Conservation (phyloP, 2,888 invertebrate species). For the Tetheella fluctuosa region DNA sequence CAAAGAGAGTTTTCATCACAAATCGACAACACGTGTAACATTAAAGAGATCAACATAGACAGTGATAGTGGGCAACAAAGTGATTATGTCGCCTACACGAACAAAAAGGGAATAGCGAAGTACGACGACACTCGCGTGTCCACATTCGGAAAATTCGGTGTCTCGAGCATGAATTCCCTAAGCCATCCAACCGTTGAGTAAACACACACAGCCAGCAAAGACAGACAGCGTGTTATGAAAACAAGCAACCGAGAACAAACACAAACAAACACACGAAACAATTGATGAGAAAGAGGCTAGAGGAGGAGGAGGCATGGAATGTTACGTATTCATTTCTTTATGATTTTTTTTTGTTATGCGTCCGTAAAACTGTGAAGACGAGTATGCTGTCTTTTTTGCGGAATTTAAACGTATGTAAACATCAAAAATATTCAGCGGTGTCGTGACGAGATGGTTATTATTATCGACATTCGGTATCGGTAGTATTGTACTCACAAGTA, state of each 20-base stretch:
- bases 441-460: slow-evolving; percentile 29
- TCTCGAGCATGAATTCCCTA: slow-evolving; percentile 53
- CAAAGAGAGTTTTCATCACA: neutral
- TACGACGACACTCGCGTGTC: neutral
- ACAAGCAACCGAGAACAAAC: slow-evolving; percentile 79
- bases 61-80: slow-evolving; percentile 5
- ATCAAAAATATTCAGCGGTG: slow-evolving; percentile 38
- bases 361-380: slow-evolving; percentile 55
- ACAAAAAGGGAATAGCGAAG: slow-evolving; percentile 23
- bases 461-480: too few relatives aligned
- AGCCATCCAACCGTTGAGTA: slow-evolving; percentile 68
- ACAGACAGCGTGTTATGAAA: slow-evolving; percentile 81
- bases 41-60: neutral
- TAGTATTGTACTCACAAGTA: too few relatives aligned
- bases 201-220: slow-evolving; percentile 76
- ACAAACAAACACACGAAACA: slow-evolving; percentile 79
- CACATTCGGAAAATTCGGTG: slow-evolving; percentile 45
- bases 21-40: neutral
- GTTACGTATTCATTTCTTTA: slow-evolving; percentile 63
- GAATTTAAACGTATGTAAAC: slow-evolving; percentile 33
- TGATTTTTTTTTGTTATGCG: slow-evolving; percentile 54
- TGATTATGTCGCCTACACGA: slow-evolving; percentile 26
- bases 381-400: slow-evolving; percentile 44
- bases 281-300: slow-evolving; percentile 72
- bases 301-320: slow-evolving; percentile 37